Evolutionary conservation across 2,888 invertebrate species (phyloP).

Genomic region (Agonopterix subpropinquella): DNA sequence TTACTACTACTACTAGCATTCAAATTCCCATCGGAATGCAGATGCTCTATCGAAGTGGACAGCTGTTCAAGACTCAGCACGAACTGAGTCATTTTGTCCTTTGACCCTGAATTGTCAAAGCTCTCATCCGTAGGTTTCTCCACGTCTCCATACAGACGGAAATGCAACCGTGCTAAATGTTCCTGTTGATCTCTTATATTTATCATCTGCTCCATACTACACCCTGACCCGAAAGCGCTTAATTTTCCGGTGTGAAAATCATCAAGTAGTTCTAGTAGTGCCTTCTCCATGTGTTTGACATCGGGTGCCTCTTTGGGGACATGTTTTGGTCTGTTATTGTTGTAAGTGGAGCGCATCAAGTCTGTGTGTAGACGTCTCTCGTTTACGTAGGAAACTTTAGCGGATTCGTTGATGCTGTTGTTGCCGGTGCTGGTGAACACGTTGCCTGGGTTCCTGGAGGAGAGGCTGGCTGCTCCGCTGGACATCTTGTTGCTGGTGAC

Average conservation of each 20-base stretch:
- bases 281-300: conserved; percentile 96
- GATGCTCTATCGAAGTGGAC: conserved; percentile 88
- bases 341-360: conserved; percentile 50
- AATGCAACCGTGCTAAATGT: conserved; percentile 92
- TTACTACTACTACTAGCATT: conserved; percentile 19
- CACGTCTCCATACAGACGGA: conserved; percentile 81
- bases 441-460: conserved; percentile 50
- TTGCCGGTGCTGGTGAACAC: conserved; percentile 50
- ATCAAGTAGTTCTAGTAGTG: conserved; percentile 89
- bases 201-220: conserved; percentile 98
- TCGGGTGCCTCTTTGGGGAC: conserved; percentile 91
- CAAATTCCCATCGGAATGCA: conserved; percentile 73
- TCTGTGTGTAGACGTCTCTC: conserved; percentile 58
- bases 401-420: conserved; percentile 61
- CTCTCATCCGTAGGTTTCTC: conserved; percentile 65
- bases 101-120: conserved; percentile 80
- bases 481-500: conserved; percentile 65
- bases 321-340: conserved; percentile 55
- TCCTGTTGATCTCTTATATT: conserved; percentile 97
- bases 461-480: conserved; percentile 59
- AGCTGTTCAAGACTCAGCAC: conserved; percentile 89
- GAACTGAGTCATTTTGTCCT: conserved; percentile 87
- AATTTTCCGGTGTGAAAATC: conserved; percentile 94
- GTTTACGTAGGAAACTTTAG: conserved; percentile 63
- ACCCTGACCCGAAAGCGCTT: conserved; percentile 93